These are phyloP conservation scores for Himalopsyche tibetana DNA, from an alignment of 2,888 invertebrate genomes.

Conservation along the genomic window DNA sequence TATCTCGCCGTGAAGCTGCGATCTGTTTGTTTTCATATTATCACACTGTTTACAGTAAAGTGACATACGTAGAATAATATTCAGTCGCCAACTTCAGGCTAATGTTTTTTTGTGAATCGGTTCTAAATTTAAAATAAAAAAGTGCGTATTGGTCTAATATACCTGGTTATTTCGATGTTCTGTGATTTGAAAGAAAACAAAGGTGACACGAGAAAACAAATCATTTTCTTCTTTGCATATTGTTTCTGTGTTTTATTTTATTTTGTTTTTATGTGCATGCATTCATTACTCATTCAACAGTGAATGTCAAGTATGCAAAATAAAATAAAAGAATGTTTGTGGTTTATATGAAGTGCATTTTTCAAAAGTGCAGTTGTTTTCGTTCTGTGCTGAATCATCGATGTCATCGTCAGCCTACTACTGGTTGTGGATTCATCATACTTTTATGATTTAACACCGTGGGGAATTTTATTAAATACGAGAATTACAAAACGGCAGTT, in stretches of 20 bases:
- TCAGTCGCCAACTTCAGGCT: conserved; percentile 11
- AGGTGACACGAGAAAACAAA: not conserved
- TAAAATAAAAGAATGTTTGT: conserved; percentile 10
- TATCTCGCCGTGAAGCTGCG: not conserved
- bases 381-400: conserved; percentile 25
- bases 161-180: not conserved
- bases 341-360: conserved; percentile 20
- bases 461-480: not conserved
- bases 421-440: not conserved
- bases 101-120: conserved; percentile 16
- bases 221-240: not conserved
- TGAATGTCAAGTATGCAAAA: not conserved
- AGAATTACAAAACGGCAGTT: not conserved
- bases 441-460: not conserved
- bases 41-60: conserved; percentile 6
- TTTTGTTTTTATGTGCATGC: not conserved
- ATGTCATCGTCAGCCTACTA: not conserved
- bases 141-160: not conserved
- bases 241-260: not conserved
- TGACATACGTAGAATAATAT: not conserved
- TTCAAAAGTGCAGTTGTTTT: conserved; percentile 38
- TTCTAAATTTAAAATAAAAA: conserved; percentile 4
- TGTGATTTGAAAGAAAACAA: conserved; percentile 23
- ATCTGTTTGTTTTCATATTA: conserved; percentile 32
- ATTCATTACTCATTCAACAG: conserved; percentile 1